Conservation (phyloP, 2,113 vertebrate genomes). For the Hypanus sabinus region DNA sequence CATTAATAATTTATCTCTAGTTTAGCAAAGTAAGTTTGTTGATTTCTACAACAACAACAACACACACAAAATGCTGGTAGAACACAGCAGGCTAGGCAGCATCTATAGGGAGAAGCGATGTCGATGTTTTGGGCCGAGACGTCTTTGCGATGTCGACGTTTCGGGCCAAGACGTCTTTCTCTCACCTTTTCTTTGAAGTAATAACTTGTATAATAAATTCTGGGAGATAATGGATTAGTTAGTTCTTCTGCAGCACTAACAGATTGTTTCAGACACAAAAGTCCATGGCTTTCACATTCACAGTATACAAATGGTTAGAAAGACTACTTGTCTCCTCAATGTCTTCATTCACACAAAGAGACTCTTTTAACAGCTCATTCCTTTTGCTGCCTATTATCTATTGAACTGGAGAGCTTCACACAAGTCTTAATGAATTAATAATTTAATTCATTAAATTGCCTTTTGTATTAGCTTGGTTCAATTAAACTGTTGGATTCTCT, state of each 20-base stretch:
- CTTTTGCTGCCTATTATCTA: neutral
- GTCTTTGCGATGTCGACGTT: no score
- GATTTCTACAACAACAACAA: neutral
- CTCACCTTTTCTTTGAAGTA: neutral
- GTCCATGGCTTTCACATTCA: neutral
- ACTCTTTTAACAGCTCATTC: neutral
- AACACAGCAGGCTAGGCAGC: no score
- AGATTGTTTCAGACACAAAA: neutral
- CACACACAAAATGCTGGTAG: no score
- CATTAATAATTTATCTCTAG: neutral
- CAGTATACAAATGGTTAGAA: neutral
- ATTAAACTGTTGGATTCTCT: neutral
- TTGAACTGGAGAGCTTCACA: neutral
- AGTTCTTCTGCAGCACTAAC: neutral
- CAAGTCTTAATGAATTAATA: neutral
- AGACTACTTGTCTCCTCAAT: neutral
- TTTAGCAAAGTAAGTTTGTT: neutral
- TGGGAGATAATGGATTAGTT: neutral
- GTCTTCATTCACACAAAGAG: neutral
- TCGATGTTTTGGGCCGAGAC: no score
- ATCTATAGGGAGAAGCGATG: no score
- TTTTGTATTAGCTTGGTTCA: neutral
- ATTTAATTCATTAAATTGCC: neutral
- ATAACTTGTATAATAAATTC: neutral
- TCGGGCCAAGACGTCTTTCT: no score